Evolutionary conservation across 2,888 invertebrate species (phyloP).

Genomic region (Rhorus exstirpatorius): DNA sequence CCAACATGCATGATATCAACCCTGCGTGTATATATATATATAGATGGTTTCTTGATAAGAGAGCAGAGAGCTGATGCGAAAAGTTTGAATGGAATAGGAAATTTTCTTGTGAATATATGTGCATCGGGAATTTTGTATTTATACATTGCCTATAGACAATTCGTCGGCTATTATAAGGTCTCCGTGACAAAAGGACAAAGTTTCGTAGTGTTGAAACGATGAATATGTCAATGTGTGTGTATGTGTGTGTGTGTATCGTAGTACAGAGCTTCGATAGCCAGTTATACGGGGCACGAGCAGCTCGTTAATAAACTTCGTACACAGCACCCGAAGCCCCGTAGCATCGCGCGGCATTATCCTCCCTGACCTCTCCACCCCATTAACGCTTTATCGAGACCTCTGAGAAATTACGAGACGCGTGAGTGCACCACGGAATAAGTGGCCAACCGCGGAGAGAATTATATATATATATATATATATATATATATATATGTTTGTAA

Average conservation of each 20-base stretch:
- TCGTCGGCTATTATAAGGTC: conserved; percentile 11
- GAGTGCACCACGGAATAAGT: conserved; percentile 47
- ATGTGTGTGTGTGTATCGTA: conserved; percentile 25
- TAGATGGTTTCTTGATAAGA: too few species aligned
- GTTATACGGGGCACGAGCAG: conserved; percentile 47
- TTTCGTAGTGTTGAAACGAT: conserved; percentile 46
- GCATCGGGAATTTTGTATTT: conserved; percentile 32
- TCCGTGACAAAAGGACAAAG: conserved; percentile 55
- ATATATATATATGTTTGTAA: not conserved
- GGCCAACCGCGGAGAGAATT: conserved; percentile 18
- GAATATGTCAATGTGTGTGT: conserved; percentile 6
- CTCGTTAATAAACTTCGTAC: conserved; percentile 70
- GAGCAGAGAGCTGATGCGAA: too few species aligned
- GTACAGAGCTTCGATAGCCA: conserved; percentile 26
- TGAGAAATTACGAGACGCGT: conserved; percentile 67
- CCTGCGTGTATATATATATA: too few species aligned
- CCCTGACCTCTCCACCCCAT: conserved; percentile 71
- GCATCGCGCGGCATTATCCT: conserved; percentile 53
- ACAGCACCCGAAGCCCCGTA: conserved; percentile 57
- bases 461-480: not conserved
- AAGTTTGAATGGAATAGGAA: conserved; percentile 40
- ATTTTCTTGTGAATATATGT: conserved; percentile 35
- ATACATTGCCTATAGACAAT: conserved; percentile 34
- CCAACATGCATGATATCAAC: too few species aligned
- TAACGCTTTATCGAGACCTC: conserved; percentile 72